Percentiles rank a stretch among this genome's conserved stretches.
phyloP scores from a whole-genome alignment of 64 coral and sea anemone species.

The Stichodactyla mertensii region DNA sequence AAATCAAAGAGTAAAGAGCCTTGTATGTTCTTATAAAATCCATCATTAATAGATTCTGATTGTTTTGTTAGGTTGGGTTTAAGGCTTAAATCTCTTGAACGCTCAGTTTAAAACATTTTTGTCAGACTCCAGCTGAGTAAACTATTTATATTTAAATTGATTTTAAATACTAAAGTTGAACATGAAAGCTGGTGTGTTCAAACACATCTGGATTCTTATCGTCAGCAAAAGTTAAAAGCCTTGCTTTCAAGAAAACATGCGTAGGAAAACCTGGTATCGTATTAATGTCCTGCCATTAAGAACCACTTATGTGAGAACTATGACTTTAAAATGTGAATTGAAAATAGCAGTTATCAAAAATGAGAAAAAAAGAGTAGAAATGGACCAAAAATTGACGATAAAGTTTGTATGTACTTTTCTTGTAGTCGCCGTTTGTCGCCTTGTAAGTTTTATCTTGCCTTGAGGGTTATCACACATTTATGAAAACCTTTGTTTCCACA shows the following conservation, averaged over 20 bases:
- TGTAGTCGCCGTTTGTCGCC: not conserved
- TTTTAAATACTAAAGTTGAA: not conserved
- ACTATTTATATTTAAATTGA: not conserved
- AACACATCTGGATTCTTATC: not conserved
- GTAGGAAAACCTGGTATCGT: not conserved
- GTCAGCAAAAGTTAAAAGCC: not conserved
- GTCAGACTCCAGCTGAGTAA: not conserved
- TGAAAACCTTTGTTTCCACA: not conserved
- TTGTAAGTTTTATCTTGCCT: not conserved
- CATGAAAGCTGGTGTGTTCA: not conserved
- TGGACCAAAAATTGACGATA: not conserved
- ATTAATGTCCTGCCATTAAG: not conserved
- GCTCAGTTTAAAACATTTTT: not conserved
- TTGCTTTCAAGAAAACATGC: not conserved
- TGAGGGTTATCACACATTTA: not conserved
- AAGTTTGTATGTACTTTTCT: not conserved
- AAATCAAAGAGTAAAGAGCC: not conserved
- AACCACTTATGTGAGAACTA: not conserved
- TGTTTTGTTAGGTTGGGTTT: not conserved
- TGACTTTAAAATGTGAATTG: not conserved
- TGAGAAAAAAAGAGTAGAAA: not conserved
- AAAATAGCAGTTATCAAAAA: not conserved
- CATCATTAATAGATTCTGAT: not conserved
- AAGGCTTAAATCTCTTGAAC: not conserved
- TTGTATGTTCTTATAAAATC: not conserved